Conservation (phyloP, 2,888 invertebrate species). For the Dasypogon diadema region DNA sequence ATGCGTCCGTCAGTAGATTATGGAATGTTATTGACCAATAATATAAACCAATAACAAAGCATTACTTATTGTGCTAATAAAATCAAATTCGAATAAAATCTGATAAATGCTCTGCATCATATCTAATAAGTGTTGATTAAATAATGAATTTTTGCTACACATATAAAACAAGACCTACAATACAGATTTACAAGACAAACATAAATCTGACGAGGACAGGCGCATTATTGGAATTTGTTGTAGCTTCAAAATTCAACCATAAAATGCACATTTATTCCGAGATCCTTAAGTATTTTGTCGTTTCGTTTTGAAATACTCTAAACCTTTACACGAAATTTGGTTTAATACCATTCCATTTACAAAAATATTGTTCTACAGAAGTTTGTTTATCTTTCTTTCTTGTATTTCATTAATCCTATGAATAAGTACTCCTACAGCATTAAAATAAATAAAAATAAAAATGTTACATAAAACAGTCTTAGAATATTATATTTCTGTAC, state of each 20-base stretch:
- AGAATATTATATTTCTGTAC: conserved; percentile 33
- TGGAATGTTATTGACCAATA: conserved; percentile 42
- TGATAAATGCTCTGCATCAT: background rate
- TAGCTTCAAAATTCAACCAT: background rate
- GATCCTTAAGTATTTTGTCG: conserved; percentile 24
- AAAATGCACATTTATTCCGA: conserved; percentile 13
- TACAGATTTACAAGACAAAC: conserved; percentile 5
- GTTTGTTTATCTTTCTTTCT: too few species aligned
- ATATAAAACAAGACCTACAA: background rate
- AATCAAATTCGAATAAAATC: background rate
- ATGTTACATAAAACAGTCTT: conserved; percentile 45
- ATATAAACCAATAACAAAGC: conserved; percentile 34
- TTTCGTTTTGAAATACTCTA: background rate
- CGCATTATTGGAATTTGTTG: background rate
- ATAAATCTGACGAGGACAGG: conserved; percentile 22
- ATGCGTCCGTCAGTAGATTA: background rate
- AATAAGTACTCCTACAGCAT: conserved; percentile 19
- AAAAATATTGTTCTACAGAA: conserved; percentile 45
- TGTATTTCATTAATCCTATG: conserved; percentile 27
- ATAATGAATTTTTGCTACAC: background rate
- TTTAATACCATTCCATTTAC: conserved; percentile 34
- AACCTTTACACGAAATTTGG: background rate
- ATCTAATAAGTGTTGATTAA: background rate
- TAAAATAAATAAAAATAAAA: conserved; percentile 34
- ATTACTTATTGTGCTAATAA: conserved; percentile 30